A percentile compares a stretch with the other conserved stretches of the same genome.
phyloP scores from a whole-genome alignment of 2,113 vertebrate genomes.

The Pseudorasbora parva region DNA sequence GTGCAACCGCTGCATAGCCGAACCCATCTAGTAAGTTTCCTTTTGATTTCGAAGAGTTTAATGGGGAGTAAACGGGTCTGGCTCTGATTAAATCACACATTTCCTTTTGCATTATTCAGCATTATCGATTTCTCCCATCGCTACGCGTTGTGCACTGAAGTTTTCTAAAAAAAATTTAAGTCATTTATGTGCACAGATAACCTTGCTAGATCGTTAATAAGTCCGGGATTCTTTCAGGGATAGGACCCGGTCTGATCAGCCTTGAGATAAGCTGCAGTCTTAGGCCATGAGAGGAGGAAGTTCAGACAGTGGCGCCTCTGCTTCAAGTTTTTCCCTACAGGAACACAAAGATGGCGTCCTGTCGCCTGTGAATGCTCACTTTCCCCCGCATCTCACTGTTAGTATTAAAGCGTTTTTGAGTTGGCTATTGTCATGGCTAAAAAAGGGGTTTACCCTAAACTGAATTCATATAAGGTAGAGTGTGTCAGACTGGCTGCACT shows the following conservation, averaged over 20 bases:
- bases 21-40: background rate
- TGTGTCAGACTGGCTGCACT: background rate
- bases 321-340: conserved; percentile 31
- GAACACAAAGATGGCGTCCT: conserved; percentile 43
- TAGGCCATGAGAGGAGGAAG: conserved; percentile 45
- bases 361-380: background rate
- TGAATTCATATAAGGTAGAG: background rate
- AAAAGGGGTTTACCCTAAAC: background rate
- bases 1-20: background rate
- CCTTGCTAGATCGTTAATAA: background rate
- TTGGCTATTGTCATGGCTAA: background rate
- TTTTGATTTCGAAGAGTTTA: background rate
- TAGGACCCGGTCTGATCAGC: conserved; percentile 22
- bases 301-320: conserved; percentile 34
- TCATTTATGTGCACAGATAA: background rate
- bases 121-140: background rate
- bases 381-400: background rate
- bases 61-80: background rate
- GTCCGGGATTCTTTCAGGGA: background rate
- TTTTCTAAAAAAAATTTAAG: background rate
- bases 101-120: conserved; percentile 20
- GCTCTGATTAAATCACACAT: conserved; percentile 18
- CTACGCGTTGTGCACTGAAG: background rate
- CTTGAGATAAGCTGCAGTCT: conserved; percentile 37
- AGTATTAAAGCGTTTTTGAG: background rate